Conservation (phyloP, 2,888 invertebrate genomes). For the Saturnia pavonia region DNA sequence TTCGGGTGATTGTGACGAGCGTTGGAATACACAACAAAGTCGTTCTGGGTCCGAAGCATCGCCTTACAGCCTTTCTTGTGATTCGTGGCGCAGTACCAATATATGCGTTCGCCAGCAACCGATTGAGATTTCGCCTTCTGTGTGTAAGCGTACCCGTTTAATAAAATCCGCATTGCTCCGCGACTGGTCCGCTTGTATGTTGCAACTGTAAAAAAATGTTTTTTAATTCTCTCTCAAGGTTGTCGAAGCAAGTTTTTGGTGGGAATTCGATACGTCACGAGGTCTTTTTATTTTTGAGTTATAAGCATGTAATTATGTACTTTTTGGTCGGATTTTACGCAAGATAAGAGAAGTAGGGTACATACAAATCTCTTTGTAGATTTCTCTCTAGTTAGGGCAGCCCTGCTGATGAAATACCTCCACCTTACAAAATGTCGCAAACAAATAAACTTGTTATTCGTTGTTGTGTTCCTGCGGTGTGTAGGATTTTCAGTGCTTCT, state of each 20-base stretch:
- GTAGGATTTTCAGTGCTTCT: no score
- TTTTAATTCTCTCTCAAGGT: background rate
- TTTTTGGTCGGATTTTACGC: background rate
- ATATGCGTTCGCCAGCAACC: background rate
- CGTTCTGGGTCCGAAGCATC: background rate
- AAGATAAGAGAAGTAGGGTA: no score
- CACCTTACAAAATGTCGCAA: no score
- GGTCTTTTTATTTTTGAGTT: background rate
- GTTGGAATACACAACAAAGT: conserved; percentile 4
- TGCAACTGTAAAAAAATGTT: background rate
- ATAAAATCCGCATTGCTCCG: background rate
- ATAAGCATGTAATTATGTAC: background rate
- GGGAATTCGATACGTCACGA: no score
- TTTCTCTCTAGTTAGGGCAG: no score
- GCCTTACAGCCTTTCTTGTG: background rate
- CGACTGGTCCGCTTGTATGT: background rate
- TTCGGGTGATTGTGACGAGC: background rate
- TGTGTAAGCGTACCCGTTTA: background rate
- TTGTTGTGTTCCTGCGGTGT: no score
- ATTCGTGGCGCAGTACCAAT: background rate
- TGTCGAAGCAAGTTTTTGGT: background rate
- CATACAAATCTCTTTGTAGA: no score
- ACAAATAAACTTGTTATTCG: no score
- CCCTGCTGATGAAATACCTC: no score
- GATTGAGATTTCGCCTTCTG: background rate